Percentiles rank a stretch among this genome's conserved stretches.
Evolutionary conservation across 1,140 invertebrate species (phyloP).

Genomic region (Drosophila triauraria): DNA sequence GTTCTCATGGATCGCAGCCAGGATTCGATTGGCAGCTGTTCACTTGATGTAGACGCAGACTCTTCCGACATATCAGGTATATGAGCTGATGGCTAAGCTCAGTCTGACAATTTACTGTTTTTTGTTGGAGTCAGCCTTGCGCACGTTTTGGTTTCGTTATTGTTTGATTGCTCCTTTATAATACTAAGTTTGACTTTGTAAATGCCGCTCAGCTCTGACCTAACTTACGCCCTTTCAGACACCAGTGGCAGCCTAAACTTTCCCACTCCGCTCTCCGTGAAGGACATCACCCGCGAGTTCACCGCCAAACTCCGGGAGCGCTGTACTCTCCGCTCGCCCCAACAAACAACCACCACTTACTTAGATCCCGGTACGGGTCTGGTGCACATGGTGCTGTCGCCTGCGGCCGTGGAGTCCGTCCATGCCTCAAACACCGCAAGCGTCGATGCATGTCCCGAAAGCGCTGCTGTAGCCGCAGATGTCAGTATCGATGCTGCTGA

Average conservation of each 20-base stretch:
- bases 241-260: constrained; percentile 86
- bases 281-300: constrained; percentile 87
- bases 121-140: constrained; percentile 29
- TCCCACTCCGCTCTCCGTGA: constrained; percentile 87
- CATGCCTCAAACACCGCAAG: constrained; percentile 11
- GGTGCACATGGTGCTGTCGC: constrained; percentile 73
- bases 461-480: constrained; percentile 8
- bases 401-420: constrained; percentile 22
- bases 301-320: constrained; percentile 86
- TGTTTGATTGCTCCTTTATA: constrained; percentile 7
- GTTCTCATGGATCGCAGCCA: constrained; percentile 88
- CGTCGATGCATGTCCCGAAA: constrained; percentile 5
- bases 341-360: constrained; percentile 36
- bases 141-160: constrained; percentile 40
- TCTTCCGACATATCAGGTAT: constrained; percentile 93
- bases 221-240: constrained; percentile 55
- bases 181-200: not conserved
- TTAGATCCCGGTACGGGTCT: constrained; percentile 54
- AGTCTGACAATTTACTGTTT: constrained; percentile 29
- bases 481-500: constrained; percentile 24
- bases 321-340: constrained; percentile 66
- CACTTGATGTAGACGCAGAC: constrained; percentile 91
- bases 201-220: constrained; percentile 5
- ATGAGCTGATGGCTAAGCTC: constrained; percentile 8
- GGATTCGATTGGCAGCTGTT: constrained; percentile 92